These are phyloP conservation scores for Lymantria dispar DNA, from an alignment of 2,888 invertebrate species.

Conservation along the genomic window DNA sequence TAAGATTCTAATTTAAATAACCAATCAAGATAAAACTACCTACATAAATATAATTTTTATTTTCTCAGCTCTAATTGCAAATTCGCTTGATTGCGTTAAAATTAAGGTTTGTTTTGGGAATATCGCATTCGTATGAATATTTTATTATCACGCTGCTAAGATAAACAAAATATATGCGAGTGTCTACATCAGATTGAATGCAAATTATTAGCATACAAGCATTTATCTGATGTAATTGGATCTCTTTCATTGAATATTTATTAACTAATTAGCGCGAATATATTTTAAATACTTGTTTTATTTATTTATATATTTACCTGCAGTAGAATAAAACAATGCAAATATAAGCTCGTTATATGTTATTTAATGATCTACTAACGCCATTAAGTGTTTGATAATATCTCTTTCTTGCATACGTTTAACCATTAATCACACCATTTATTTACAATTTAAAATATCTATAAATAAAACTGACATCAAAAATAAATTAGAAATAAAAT, in stretches of 20 bases:
- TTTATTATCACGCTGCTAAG: neutral
- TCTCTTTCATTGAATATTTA: neutral
- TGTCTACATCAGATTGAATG: neutral
- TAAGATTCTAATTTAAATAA: constrained; percentile 32
- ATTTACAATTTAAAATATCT: too few species aligned
- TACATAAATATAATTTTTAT: constrained; percentile 28
- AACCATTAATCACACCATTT: too few species aligned
- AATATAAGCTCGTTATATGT: too few species aligned
- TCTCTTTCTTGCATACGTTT: too few species aligned
- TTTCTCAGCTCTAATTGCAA: constrained; percentile 17
- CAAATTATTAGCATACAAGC: neutral
- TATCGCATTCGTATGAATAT: neutral
- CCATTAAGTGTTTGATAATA: too few species aligned
- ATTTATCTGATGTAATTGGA: neutral
- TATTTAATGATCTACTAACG: too few species aligned
- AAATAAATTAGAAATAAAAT: too few species aligned
- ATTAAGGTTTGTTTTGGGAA: neutral
- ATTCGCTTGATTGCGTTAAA: constrained; percentile 4
- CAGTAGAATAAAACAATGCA: too few species aligned
- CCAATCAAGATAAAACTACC: constrained; percentile 17
- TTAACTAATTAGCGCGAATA: neutral
- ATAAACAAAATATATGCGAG: neutral
- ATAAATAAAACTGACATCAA: too few species aligned
- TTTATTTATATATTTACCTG: too few species aligned
- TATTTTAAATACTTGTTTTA: too few species aligned